Conservation (phyloP, 2,888 invertebrate genomes). For the Drosophila emarginata region DNA sequence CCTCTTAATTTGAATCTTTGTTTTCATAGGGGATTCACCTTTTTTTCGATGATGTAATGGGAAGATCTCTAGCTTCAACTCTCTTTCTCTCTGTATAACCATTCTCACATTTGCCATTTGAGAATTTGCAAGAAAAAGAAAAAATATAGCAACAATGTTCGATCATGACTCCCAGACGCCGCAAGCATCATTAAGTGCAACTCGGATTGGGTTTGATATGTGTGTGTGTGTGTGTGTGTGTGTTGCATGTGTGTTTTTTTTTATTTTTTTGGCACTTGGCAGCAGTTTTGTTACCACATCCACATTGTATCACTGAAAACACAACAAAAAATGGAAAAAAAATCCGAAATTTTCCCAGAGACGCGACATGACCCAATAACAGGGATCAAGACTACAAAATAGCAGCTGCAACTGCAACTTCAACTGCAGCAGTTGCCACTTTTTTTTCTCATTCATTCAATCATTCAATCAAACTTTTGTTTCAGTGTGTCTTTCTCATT, state of each 20-base stretch:
- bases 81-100: constrained; percentile 21
- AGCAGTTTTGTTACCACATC: constrained; percentile 61
- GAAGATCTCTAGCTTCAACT: constrained; percentile 7
- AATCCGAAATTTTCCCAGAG: constrained; percentile 67
- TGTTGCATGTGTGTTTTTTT: constrained; percentile 24
- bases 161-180: constrained; percentile 52
- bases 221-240: constrained; percentile 12
- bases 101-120: constrained; percentile 31
- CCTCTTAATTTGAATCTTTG: constrained; percentile 16
- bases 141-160: constrained; percentile 59
- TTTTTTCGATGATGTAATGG: constrained; percentile 15
- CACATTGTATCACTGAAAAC: constrained; percentile 54
- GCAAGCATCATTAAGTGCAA: constrained; percentile 66
- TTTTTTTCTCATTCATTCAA: constrained; percentile 53
- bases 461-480: constrained; percentile 68
- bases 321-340: too few relatives aligned
- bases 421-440: constrained; percentile 24
- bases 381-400: constrained; percentile 61
- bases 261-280: constrained; percentile 73
- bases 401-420: constrained; percentile 43
- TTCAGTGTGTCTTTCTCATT: background rate
- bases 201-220: constrained; percentile 13
- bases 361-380: constrained; percentile 74
- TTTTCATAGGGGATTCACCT: constrained; percentile 20
- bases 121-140: constrained; percentile 52